Evolutionary conservation across 1,140 invertebrate species (phyloP), one percentile per base, ranked within the genome.

Genomic region (Zophobas morio): DNA sequence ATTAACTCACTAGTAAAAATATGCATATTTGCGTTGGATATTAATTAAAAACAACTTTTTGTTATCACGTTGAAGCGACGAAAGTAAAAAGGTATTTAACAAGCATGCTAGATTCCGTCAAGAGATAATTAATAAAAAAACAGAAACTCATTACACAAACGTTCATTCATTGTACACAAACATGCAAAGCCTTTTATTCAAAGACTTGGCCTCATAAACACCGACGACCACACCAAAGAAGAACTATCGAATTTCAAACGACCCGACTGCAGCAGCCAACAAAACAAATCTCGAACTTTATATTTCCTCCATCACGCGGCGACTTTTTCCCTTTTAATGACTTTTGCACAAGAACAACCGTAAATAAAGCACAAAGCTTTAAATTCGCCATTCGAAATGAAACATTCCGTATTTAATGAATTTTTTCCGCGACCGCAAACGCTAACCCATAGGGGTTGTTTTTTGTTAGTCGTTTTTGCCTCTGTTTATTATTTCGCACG

Each of bases 401-500:
- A 4, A 56, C 54, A 46, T 70, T 20, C 63, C 3, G 32, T 42
- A 37, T 70, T 70, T 46, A 20, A 20, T 20, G 20, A 20, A 20
- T 20, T 20, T 20, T 20, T 20, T 20, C 20, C 20, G 20, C 40
- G 34, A 47, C 42, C 36, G 66, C 34, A 71, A 70, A 8, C 2
- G 36, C 32, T 36, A 20, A 53, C 46, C 70, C 70, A n/a, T n/a
- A 33, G 32, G 42, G 39, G 35, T 49, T 32, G 46, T 36, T 54
- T 54, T 54, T 54, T 33, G 53, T 54, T 34, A 32, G 5, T 34
- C 35, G 35, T 54, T 54, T 54, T 53, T 54, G 4, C 5, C 42
- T 46, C 3, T 53, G 3, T 33, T 56, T 37, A 35, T 37, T 53
- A 8, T 66, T 66, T 66, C 60, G 60, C 47, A 72, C 70, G 70